A percentile compares a stretch with the other conserved stretches of the same genome.
Conservation (phyloP, 2,797 vertebrate genomes). For the Myotis daubentonii region DNA sequence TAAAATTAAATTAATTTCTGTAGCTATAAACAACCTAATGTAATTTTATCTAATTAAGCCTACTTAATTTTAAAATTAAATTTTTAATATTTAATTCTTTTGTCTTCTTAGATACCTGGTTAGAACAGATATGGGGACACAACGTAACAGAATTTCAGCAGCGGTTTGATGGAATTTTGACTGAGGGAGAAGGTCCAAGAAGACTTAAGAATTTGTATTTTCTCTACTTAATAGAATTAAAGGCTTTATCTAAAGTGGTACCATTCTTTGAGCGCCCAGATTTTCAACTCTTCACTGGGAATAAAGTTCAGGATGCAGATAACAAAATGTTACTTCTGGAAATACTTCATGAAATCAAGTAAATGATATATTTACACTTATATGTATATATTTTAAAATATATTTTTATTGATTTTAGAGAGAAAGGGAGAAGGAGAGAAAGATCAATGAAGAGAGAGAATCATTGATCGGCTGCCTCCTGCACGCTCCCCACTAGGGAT, state of each 20-base stretch:
- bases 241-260: conserved; percentile 93
- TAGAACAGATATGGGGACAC: conserved; percentile 93
- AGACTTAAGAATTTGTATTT: conserved; percentile 96
- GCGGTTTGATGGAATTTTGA: conserved; percentile 93
- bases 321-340: conserved; percentile 90
- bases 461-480: no score
- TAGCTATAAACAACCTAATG: not conserved
- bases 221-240: conserved; percentile 94
- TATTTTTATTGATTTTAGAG: no score
- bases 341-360: conserved; percentile 92
- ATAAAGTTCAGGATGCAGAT: conserved; percentile 84
- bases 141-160: conserved; percentile 93
- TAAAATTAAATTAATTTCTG: conserved; percentile 16
- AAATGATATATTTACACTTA: conserved; percentile 71
- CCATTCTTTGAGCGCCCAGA: conserved; percentile 91
- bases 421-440: no score
- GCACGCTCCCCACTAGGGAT: no score
- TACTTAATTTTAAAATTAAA: conserved; percentile 38
- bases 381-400: no score
- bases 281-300: conserved; percentile 92
- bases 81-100: conserved; percentile 39
- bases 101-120: conserved; percentile 90
- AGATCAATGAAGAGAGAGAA: no score
- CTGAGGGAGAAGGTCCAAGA: conserved; percentile 93
- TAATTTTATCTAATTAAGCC: conserved; percentile 39